phyloP scores from a whole-genome alignment of 2,888 invertebrate genomes.

The Tricholauxania praeusta region DNA sequence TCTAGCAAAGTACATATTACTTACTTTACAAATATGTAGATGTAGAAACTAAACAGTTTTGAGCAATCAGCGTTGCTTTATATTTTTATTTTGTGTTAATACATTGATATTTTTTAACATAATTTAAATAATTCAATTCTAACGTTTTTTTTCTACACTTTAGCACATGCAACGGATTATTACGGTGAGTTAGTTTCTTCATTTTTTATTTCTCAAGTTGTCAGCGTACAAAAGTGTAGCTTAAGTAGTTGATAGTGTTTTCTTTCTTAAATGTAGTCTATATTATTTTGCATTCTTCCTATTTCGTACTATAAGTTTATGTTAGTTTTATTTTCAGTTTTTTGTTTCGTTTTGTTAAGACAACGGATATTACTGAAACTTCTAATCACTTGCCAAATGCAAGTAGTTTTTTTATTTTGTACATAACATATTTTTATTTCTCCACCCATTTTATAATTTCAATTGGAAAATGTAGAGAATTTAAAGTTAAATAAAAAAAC shows the following conservation, averaged over 20 bases:
- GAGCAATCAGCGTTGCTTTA: not conserved
- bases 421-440: slow-evolving; percentile 50
- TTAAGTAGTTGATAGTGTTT: slow-evolving; percentile 2
- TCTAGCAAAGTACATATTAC: no score
- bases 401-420: slow-evolving; percentile 41
- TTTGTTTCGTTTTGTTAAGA: slow-evolving; percentile 49
- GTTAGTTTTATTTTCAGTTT: slow-evolving; percentile 36
- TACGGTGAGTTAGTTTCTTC: slow-evolving; percentile 92
- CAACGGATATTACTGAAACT: slow-evolving; percentile 43
- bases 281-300: slow-evolving; percentile 31
- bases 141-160: slow-evolving; percentile 58
- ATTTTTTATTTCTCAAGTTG: not conserved
- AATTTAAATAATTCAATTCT: not conserved
- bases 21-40: no score
- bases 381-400: slow-evolving; percentile 48
- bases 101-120: slow-evolving; percentile 1
- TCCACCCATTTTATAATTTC: slow-evolving; percentile 65
- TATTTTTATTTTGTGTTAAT: slow-evolving; percentile 12
- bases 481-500: not conserved
- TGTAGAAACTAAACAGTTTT: no score
- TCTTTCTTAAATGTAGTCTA: slow-evolving; percentile 24
- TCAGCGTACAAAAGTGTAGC: slow-evolving; percentile 2
- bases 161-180: slow-evolving; percentile 98
- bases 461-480: slow-evolving; percentile 46
- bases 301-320: slow-evolving; percentile 20